phyloP scores from a whole-genome alignment of 2,113 vertebrate genomes.

The Phainopepla nitens region DNA sequence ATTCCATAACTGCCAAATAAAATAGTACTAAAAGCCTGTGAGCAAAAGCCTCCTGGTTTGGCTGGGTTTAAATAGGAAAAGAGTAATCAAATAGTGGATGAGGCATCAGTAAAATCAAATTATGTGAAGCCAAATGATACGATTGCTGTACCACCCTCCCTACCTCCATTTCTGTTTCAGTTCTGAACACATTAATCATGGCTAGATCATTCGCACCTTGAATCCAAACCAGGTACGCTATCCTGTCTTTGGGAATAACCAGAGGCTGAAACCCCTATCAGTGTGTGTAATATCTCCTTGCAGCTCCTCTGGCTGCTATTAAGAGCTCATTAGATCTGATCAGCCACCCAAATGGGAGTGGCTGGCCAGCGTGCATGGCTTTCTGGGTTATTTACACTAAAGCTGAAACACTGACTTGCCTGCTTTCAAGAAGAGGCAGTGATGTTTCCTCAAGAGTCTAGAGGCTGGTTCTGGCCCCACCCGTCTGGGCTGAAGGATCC shows the following conservation, averaged over 20 bases:
- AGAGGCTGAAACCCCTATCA: not conserved
- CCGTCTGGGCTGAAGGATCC: not conserved
- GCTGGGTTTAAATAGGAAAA: conserved; percentile 30
- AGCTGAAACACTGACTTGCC: not conserved
- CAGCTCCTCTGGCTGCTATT: not conserved
- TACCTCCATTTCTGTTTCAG: not conserved
- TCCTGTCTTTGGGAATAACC: not conserved
- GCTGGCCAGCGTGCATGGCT: fast-evolving
- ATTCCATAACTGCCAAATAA: conserved; percentile 60
- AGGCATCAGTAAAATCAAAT: conserved; percentile 34
- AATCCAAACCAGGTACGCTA: not conserved
- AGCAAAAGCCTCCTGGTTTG: conserved; percentile 51
- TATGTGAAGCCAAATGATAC: not conserved
- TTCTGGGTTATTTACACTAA: not conserved
- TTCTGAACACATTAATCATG: not conserved
- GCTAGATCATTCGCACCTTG: not conserved
- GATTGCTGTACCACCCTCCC: not conserved
- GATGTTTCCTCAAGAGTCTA: not conserved
- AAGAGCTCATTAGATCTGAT: not conserved
- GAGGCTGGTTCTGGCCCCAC: not conserved
- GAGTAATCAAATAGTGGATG: conserved; percentile 22
- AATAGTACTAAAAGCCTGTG: conserved; percentile 49
- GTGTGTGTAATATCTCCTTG: not conserved
- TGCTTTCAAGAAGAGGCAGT: not conserved
- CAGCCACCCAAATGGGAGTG: not conserved